Evolutionary conservation across 1,140 invertebrate genomes (phyloP), one percentile per base, ranked within the genome.

Genomic region (Drosophila malerkotliana): DNA sequence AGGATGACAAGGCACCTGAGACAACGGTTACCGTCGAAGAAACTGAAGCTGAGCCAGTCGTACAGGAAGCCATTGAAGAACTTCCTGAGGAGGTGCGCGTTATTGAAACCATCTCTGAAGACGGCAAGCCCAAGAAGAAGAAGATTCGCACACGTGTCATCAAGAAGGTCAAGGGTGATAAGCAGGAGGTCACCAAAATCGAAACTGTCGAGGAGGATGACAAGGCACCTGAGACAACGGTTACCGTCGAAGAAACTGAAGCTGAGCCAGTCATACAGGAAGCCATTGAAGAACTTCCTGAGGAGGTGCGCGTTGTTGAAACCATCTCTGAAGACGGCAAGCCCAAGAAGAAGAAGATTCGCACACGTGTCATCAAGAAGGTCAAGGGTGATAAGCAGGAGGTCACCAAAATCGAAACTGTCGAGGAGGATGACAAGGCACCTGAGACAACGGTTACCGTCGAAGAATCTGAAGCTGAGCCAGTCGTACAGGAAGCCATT

Each of bases 381-480:
- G 67, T 91, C 1, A 92, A 87, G 32, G 92, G 91, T 4, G 81
- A 88, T 0, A 90, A 88, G 8, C 67, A 93, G 77, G 88, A 92
- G 68, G 71, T 92, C 2, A 92, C 89, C 0, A 90, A 91, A 48
- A 92, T 92, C 39, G 91, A 93, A 41, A 92, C 92, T 0, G 75
- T 92, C 2, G 92, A 93, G 72, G 92, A 93, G 67, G 90, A 92
- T 6, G 89, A 91, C 21, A 90, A 92, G 59, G 57, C 90, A 21
- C 90, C 92, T 1, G 76, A 92, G 60, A 92, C 85, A 6, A 91
- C 77, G 32, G 81, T 92, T 0, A 90, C 75, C 5, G 56, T 21
- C 21, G 21, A 21, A 21, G 21, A 21, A 21, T 21, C 21, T 21
- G 21, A 21, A 21, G 21, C 21, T 21, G 3, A 21, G 21, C 21